Conservation (phyloP, 2,888 invertebrate species). For the Oligia fasciuncula region DNA sequence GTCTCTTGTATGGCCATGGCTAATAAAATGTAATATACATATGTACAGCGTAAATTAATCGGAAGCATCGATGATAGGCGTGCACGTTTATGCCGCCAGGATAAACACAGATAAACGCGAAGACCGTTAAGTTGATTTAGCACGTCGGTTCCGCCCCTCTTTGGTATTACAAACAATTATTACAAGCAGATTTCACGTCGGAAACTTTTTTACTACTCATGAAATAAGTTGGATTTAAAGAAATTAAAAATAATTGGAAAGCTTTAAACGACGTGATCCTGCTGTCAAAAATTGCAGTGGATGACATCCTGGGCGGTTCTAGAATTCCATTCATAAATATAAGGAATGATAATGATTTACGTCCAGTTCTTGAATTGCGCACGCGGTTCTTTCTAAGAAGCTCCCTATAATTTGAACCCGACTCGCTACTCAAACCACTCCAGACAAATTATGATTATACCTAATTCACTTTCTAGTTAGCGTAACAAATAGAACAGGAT, state of each 20-base stretch:
- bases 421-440: conserved; percentile 71
- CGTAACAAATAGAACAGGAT: conserved; percentile 64
- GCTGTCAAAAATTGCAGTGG: conserved; percentile 44
- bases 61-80: conserved; percentile 82
- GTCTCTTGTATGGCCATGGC: conserved; percentile 73
- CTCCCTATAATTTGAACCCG: conserved; percentile 77
- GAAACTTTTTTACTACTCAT: conserved; percentile 3
- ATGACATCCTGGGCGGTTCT: conserved; percentile 61
- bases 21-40: conserved; percentile 70
- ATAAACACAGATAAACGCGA: conserved; percentile 81
- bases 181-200: conserved; percentile 11
- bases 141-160: conserved; percentile 74
- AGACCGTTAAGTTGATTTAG: conserved; percentile 82
- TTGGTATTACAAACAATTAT: conserved; percentile 47
- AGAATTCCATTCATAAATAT: conserved; percentile 70
- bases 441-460: conserved; percentile 75
- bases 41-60: conserved; percentile 80
- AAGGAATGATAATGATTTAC: conserved; percentile 72
- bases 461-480: conserved; percentile 81
- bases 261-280: background rate
- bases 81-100: conserved; percentile 81
- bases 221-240: background rate
- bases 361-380: conserved; percentile 65
- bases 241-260: background rate
- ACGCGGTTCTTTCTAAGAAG: conserved; percentile 72